phyloP scores from a whole-genome alignment of 2,113 vertebrate genomes.

The Rhadina sibilatrix region DNA sequence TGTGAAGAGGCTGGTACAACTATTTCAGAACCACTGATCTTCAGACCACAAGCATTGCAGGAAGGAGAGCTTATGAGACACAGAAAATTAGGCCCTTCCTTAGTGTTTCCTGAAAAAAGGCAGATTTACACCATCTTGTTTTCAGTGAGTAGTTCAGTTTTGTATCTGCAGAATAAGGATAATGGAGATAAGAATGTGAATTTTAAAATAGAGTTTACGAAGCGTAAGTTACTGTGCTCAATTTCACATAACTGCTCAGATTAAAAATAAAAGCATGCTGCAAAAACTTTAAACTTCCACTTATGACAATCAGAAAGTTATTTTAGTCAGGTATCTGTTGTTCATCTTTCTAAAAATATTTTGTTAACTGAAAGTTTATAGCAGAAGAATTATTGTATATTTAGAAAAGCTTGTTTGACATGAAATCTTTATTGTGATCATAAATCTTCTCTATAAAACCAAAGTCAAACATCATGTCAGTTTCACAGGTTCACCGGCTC shows the following conservation, averaged over 20 bases:
- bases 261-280: neutral
- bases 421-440: neutral
- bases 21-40: neutral
- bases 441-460: neutral
- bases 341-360: neutral
- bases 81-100: neutral
- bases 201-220: neutral
- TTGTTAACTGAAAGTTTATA: neutral
- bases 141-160: neutral
- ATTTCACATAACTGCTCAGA: neutral
- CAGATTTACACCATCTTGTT: neutral
- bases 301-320: neutral
- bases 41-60: neutral
- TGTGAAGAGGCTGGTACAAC: fast-evolving
- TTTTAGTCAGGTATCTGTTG: neutral
- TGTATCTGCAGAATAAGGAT: neutral
- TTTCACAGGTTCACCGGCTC: neutral
- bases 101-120: neutral
- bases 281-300: neutral
- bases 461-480: neutral
- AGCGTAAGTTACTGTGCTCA: neutral
- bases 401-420: neutral
- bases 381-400: neutral
- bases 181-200: neutral
- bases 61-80: neutral